These are phyloP conservation scores for Caprella mutica DNA, from an alignment of 2,888 invertebrate genomes.

Conservation along the genomic window DNA sequence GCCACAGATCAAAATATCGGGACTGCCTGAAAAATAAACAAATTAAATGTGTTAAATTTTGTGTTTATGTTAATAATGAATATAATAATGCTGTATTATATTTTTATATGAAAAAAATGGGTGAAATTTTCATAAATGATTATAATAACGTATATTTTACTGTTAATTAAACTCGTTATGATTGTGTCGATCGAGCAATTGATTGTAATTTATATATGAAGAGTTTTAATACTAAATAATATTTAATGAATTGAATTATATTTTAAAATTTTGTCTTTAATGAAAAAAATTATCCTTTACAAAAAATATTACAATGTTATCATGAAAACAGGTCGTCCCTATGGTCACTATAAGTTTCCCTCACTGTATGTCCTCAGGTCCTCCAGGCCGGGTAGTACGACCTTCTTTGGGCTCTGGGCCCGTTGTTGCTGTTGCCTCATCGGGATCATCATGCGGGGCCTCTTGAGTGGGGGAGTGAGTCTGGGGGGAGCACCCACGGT, in stretches of 20 bases:
- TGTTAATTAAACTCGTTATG: too few species aligned
- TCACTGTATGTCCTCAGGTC: conserved; percentile 33
- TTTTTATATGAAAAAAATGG: background rate
- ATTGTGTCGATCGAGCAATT: too few species aligned
- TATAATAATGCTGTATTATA: background rate
- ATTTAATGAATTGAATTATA: too few species aligned
- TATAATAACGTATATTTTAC: too few species aligned
- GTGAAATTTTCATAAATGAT: background rate
- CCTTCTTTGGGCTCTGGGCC: conserved; percentile 32
- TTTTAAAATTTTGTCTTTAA: too few species aligned
- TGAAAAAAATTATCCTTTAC: too few species aligned
- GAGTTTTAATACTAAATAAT: too few species aligned
- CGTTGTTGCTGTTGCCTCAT: conserved; percentile 27
- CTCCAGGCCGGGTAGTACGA: conserved; percentile 25
- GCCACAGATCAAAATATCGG: conserved; percentile 64
- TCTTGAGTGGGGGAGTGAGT: conserved; percentile 31
- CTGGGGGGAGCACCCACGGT: conserved; percentile 20
- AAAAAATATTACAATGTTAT: too few species aligned
- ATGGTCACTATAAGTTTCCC: too few species aligned
- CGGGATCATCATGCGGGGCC: conserved; percentile 30
- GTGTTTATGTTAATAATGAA: too few species aligned
- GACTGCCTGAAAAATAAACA: conserved; percentile 47
- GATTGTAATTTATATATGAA: too few species aligned
- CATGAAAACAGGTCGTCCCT: too few species aligned
- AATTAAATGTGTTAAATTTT: background rate